Conservation (phyloP, 2,113 vertebrate genomes). For the Paramormyrops kingsleyae region DNA sequence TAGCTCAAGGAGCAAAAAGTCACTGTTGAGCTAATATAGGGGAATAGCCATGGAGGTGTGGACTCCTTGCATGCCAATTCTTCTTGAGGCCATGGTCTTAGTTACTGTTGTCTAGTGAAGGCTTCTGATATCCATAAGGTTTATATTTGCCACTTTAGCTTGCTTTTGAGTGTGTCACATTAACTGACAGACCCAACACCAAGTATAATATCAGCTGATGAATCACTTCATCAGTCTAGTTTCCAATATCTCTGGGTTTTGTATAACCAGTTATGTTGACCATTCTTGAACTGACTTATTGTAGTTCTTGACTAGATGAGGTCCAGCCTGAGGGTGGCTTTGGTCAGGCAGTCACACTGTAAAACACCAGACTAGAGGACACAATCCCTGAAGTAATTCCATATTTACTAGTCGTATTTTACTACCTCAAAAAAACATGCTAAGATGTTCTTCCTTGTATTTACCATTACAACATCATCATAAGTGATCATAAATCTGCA, state of each 20-base stretch:
- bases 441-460: neutral
- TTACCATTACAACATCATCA: neutral
- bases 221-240: neutral
- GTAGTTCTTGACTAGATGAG: constrained; percentile 19
- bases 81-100: neutral
- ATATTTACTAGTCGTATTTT: neutral
- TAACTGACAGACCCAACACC: neutral
- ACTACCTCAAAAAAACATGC: neutral
- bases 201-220: neutral
- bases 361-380: neutral
- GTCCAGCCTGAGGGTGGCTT: constrained; percentile 22
- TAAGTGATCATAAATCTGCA: neutral
- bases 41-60: neutral
- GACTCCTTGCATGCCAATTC: neutral
- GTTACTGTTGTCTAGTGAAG: neutral
- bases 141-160: neutral
- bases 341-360: neutral
- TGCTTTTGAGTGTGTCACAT: neutral
- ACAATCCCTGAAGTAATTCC: neutral
- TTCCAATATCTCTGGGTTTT: constrained; percentile 19
- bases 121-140: neutral
- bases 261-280: constrained; percentile 29
- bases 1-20: constrained; percentile 30
- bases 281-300: constrained; percentile 32
- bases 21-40: constrained; percentile 24